phyloP scores from a whole-genome alignment of 2,113 vertebrate species.

The Aspiorhynchus laticeps region DNA sequence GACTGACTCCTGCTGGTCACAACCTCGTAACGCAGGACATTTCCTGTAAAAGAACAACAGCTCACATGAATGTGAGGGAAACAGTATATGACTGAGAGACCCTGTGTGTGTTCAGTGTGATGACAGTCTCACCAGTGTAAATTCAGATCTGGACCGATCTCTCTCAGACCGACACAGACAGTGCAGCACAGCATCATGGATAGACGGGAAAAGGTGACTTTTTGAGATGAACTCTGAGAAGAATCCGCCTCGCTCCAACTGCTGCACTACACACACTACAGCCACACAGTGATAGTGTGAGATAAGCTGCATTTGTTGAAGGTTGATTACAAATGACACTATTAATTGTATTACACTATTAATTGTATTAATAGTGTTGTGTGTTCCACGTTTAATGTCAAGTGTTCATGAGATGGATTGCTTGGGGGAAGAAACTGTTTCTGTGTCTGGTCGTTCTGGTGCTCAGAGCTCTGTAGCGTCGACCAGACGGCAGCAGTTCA shows the following conservation, averaged over 20 bases:
- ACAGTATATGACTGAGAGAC: neutral
- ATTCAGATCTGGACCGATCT: slow-evolving; percentile 22
- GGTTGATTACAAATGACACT: neutral
- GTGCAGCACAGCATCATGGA: slow-evolving; percentile 83
- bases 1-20: slow-evolving; percentile 72
- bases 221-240: slow-evolving; percentile 84
- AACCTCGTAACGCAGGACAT: slow-evolving; percentile 60
- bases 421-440: too few relatives aligned
- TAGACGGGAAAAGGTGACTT: slow-evolving; percentile 79
- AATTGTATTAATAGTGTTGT: too few relatives aligned
- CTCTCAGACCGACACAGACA: slow-evolving; percentile 45
- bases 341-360: too few relatives aligned
- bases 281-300: neutral
- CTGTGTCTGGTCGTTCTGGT: too few relatives aligned
- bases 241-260: slow-evolving; percentile 85
- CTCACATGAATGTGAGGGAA: slow-evolving; percentile 32
- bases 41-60: slow-evolving; percentile 59
- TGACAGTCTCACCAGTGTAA: slow-evolving; percentile 55
- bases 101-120: neutral
- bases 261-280: slow-evolving; percentile 79
- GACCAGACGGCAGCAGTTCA: too few relatives aligned
- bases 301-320: neutral
- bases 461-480: too few relatives aligned
- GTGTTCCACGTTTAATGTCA: too few relatives aligned
- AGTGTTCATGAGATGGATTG: too few relatives aligned